These are phyloP conservation scores for Benthosema pterotum DNA, from an alignment of 2,797 vertebrate species.

Conservation along the genomic window DNA sequence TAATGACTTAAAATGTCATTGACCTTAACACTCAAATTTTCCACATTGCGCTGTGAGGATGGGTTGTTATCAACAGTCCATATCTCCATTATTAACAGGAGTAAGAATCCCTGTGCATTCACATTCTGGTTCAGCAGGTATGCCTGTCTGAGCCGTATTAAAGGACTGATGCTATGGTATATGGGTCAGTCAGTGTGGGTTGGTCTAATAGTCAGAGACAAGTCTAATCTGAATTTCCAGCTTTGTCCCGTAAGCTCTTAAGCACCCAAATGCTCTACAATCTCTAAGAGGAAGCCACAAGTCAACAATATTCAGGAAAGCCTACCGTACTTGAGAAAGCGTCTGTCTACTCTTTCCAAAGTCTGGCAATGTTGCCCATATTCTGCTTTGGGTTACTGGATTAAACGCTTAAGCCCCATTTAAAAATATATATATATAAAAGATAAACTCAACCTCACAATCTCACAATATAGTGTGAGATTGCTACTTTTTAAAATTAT, in stretches of 20 bases:
- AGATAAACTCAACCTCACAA: no score
- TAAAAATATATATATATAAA: no score
- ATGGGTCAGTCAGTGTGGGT: conserved; percentile 31
- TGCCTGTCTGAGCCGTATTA: neutral
- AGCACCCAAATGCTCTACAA: conserved; percentile 61
- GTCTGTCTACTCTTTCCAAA: conserved; percentile 40
- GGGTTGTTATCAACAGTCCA: neutral
- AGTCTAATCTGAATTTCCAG: conserved; percentile 73
- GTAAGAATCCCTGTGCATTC: neutral
- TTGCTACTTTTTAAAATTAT: no score
- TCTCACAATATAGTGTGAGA: no score
- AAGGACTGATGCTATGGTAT: neutral
- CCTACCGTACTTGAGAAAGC: conserved; percentile 39
- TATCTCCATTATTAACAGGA: neutral
- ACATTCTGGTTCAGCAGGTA: neutral
- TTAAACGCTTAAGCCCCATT: conserved; percentile 19
- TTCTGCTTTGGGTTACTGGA: conserved; percentile 38
- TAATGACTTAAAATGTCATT: conserved; percentile 50
- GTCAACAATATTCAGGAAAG: conserved; percentile 54
- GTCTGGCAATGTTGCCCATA: conserved; percentile 21
- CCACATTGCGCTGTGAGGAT: conserved; percentile 28
- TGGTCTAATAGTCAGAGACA: conserved; percentile 26
- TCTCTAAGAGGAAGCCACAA: conserved; percentile 63
- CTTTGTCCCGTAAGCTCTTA: conserved; percentile 70
- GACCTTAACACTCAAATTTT: conserved; percentile 27